Conservation (phyloP, 1,140 invertebrate species). For the Apis cerana region DNA sequence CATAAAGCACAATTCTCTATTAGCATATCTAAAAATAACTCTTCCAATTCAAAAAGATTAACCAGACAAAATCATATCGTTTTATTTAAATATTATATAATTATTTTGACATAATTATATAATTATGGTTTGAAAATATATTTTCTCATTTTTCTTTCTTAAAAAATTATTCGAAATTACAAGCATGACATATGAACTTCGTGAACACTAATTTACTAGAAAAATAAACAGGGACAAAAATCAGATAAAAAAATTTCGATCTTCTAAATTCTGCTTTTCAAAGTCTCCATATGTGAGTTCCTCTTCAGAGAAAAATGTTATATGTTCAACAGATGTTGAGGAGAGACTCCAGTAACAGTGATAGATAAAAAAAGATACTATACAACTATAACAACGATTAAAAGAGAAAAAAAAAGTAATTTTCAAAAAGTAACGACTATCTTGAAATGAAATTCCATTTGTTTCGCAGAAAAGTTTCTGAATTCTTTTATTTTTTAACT, state of each 20-base stretch:
- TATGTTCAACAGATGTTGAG: constrained; percentile 66
- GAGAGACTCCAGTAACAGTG: constrained; percentile 13
- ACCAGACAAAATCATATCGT: background rate
- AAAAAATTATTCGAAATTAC: background rate
- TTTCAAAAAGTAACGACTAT: constrained; percentile 27
- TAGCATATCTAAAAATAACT: constrained; percentile 21
- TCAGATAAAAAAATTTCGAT: too few species aligned
- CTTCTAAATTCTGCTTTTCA: constrained; percentile 9
- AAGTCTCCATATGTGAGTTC: background rate
- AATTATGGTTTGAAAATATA: background rate
- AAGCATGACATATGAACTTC: too few species aligned
- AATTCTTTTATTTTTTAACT: too few species aligned
- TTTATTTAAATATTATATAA: background rate
- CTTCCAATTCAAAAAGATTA: background rate
- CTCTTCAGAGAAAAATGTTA: constrained; percentile 32
- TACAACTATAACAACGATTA: background rate
- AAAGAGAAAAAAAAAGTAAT: background rate
- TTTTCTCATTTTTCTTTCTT: background rate
- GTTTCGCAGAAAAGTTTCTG: background rate
- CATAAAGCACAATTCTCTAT: constrained; percentile 28
- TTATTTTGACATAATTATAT: background rate
- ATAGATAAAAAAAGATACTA: constrained; percentile 29
- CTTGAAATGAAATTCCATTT: constrained; percentile 21
- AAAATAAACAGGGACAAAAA: too few species aligned
- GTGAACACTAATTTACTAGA: too few species aligned